Evolutionary conservation across 2,888 invertebrate species (phyloP), one percentile per base, ranked within the genome.

Genomic region (Euspilapteryx auroguttella): DNA sequence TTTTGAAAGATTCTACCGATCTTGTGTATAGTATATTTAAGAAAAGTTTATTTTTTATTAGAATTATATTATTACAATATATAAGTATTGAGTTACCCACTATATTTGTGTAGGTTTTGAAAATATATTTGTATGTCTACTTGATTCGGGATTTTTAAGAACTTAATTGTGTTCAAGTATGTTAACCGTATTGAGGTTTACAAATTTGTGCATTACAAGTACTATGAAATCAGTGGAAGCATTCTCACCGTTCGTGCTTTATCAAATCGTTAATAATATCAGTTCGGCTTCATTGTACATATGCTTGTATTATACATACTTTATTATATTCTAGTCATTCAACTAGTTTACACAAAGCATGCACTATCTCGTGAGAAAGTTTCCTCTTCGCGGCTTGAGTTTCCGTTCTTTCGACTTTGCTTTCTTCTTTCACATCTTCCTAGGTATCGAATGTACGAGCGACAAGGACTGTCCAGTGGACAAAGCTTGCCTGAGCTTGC

Each of bases 381-480:
- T 83, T 85, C 87, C 87, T 75, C 87, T 88, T 87, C 87, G 87
- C 87, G 86, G 88, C 89, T 89, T 85, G 85, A 83, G 83, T 80
- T 80, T 79, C 81, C 79, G 84, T 84, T 85, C 85, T 85, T 78
- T 78, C 80, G 80, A 79, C 76, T 75, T 56, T 75, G 76, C 75
- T 75, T 76, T 75, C 76, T 76, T 75, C 75, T 76, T 76, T 75
- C 73, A 68, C 63, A 64, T 73, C 73, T 75, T 78, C 77, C 63
- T 79, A 84, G 88, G 86, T 79, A 84, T 85, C 79, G 89, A 90
- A 84, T 93, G 93, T 80, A 85, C 85, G 79, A 85, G 85, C 75
- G 91, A 94, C 81, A 82, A 84, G 79, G 92, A 92, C 79, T 94
- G 94, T 79, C 86, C 90, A 44, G 86, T 86, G 77, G 91, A 93